A percentile compares a stretch with the other conserved stretches of the same genome.
These are phyloP conservation scores for Drepana arcuata DNA, from an alignment of 1,140 invertebrate species.

Conservation along the genomic window DNA sequence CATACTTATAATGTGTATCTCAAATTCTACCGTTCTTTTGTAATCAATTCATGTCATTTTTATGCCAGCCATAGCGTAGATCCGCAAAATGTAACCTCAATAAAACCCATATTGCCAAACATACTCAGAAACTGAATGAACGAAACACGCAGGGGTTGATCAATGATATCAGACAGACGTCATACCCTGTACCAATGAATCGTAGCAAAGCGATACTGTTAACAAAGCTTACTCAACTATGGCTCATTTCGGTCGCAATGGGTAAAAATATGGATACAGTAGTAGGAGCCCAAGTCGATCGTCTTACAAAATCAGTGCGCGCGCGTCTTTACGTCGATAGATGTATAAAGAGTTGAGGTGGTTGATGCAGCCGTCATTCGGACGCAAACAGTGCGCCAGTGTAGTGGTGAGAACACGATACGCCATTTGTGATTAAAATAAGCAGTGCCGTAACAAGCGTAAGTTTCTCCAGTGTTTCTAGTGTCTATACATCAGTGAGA, in stretches of 20 bases:
- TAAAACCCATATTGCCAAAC: constrained; percentile 53
- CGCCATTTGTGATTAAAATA: constrained; percentile 42
- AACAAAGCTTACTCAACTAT: no score
- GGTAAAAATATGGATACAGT: constrained; percentile 13
- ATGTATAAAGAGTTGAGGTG: constrained; percentile 62
- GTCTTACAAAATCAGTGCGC: constrained; percentile 65
- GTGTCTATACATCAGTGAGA: no score
- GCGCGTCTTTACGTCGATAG: constrained; percentile 59
- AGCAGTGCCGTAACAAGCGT: constrained; percentile 41
- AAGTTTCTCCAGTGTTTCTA: constrained; percentile 48
- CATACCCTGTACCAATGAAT: constrained; percentile 41
- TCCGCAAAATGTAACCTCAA: constrained; percentile 48
- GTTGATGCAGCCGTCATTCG: constrained; percentile 59
- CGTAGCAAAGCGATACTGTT: background rate
- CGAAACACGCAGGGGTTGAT: constrained; percentile 43
- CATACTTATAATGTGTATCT: no score
- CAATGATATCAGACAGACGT: constrained; percentile 45
- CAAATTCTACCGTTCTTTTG: no score
- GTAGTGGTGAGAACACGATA: constrained; percentile 49
- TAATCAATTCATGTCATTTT: no score
- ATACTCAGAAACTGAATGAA: constrained; percentile 55
- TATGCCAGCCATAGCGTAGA: constrained; percentile 24
- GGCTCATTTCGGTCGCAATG: background rate
- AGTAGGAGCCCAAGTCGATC: constrained; percentile 44
- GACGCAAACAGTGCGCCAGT: constrained; percentile 53